A percentile compares a stretch with the other conserved stretches of the same genome.
Conservation (phyloP, 2,888 invertebrate genomes). For the Macrophya alboannulata region DNA sequence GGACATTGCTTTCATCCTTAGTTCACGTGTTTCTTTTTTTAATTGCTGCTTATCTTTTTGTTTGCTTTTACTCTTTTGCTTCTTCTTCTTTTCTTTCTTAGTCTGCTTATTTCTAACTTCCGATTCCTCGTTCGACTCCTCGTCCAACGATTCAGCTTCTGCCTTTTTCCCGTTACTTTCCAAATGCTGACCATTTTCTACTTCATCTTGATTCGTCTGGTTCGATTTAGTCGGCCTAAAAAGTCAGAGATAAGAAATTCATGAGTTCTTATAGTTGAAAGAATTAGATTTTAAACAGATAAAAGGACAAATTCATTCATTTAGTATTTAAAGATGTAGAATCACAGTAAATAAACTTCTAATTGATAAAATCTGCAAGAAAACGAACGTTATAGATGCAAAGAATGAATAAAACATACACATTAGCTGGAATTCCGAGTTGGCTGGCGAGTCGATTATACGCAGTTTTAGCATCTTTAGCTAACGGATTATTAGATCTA, state of each 20-base stretch:
- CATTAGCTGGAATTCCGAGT: constrained; percentile 75
- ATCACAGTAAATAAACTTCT: not conserved
- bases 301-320: not conserved
- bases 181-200: constrained; percentile 60
- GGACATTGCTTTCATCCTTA: constrained; percentile 79
- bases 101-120: constrained; percentile 60
- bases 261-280: not conserved
- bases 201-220: constrained; percentile 65
- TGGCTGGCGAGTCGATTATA: constrained; percentile 80
- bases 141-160: constrained; percentile 52
- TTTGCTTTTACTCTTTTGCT: constrained; percentile 72
- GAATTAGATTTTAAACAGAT: not conserved
- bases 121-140: constrained; percentile 54
- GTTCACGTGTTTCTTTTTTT: constrained; percentile 80
- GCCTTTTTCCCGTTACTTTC: constrained; percentile 60
- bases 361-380: constrained; percentile 10
- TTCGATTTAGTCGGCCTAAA: constrained; percentile 50
- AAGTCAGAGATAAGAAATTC: not conserved
- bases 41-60: constrained; percentile 78
- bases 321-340: not conserved
- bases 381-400: constrained; percentile 26
- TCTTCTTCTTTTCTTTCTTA: constrained; percentile 72
- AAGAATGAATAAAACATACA: constrained; percentile 65
- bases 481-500: constrained; percentile 75
- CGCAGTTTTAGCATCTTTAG: constrained; percentile 79